Base-by-base conservation (phyloP, 2,888 invertebrate species). In the Microplitis manilae region DNA sequence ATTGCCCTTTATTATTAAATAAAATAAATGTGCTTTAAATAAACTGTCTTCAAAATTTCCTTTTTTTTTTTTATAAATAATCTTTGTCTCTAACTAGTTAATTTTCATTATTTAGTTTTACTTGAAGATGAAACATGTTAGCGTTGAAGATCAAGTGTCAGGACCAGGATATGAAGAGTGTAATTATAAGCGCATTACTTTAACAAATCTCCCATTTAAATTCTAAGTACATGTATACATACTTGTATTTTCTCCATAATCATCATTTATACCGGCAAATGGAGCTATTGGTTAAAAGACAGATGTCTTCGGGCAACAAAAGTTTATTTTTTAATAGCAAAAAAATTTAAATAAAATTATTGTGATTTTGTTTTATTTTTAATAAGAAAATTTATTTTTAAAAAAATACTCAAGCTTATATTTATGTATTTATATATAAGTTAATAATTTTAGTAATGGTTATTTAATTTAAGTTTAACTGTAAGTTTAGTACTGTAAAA, bases 141-240 rank as follows among this genome's bases (percentile, higher is more conserved):
- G 68, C 73, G 64, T 70, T 41, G 70, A 61, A 76, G 81, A 81
- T 81, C 80, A 79, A 82, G 81, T 81, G 80, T 80, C 81, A 81
- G 79, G 74, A 71, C 70, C 64, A 39, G 74, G 74, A 75, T 69
- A 77, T 71, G 79, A 81, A 80, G 81, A 84, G 85, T 83, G 83
- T 86, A 87, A 87, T 87, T 86, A 87, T 85, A 84, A 84, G 84
- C 85, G 83, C 85, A 87, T 87, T 87, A 86, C 86, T 85, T 83
- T 82, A 81, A 81, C 77, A 74, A 82, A 74, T 77, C 75, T 30
- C 30, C 30, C 30, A 4, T 30, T 30, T 30, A 30, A 30, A 30
- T 30, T 30, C 2, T 30, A 30, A 30, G 30, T 30, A 2, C 30
- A 30, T 30, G 30, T 30, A 2, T 30, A 30, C 4, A 30, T 30